These are phyloP conservation scores for Corapipo altera DNA, from an alignment of 2,113 vertebrate species.

Conservation along the genomic window DNA sequence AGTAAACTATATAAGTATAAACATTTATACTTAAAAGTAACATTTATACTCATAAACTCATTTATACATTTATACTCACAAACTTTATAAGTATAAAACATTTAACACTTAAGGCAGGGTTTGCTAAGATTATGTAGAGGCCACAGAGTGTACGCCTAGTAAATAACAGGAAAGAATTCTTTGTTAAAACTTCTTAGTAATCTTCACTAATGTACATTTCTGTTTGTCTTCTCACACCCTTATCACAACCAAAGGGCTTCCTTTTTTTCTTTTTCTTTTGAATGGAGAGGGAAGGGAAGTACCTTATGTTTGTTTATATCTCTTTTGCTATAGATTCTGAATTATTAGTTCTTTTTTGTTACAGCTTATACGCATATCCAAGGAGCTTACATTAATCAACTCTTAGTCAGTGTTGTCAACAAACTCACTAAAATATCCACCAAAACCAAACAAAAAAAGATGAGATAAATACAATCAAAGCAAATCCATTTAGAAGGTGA, in stretches of 20 bases:
- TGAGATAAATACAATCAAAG: background rate
- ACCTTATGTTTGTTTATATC: background rate
- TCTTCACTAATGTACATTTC: background rate
- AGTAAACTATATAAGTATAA: background rate
- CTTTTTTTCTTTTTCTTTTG: background rate
- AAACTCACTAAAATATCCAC: background rate
- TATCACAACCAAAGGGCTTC: background rate
- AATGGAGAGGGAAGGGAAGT: rapidly evolving
- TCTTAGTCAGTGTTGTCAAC: background rate
- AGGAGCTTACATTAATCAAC: background rate
- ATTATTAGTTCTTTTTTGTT: background rate
- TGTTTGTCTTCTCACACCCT: background rate
- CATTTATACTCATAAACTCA: background rate
- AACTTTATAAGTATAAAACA: background rate
- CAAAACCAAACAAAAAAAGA: background rate
- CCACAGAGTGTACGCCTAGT: background rate
- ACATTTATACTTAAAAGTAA: background rate
- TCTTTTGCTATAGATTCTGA: background rate
- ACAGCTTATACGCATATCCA: background rate
- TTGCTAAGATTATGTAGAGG: background rate
- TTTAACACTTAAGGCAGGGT: background rate
- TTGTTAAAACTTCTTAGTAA: background rate
- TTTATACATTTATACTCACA: background rate
- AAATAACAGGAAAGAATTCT: background rate
- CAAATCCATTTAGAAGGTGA: background rate